These are phyloP conservation scores for Leptopilina syphax DNA, from an alignment of 2,888 invertebrate genomes.

Conservation along the genomic window DNA sequence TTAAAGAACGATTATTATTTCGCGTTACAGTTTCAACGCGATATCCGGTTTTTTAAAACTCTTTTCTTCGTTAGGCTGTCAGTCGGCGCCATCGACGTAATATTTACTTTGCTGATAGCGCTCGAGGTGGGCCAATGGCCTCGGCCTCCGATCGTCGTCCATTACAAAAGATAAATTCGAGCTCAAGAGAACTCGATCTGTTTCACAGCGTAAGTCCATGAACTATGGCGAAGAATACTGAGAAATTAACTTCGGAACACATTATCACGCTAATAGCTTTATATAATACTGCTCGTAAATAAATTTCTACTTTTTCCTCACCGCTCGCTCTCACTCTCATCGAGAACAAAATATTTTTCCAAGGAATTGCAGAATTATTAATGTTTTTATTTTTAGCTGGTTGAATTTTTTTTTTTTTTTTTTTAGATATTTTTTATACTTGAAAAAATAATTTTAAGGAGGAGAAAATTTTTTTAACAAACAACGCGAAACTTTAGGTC, in stretches of 20 bases:
- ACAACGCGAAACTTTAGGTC: too few species aligned
- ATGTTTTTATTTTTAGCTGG: too few species aligned
- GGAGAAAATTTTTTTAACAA: too few species aligned
- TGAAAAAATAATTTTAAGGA: too few species aligned
- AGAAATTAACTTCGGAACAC: constrained; percentile 4
- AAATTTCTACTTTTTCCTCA: background rate
- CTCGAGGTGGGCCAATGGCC: constrained; percentile 24
- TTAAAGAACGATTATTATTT: background rate
- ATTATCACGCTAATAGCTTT: constrained; percentile 20
- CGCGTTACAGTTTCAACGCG: constrained; percentile 5
- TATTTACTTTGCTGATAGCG: constrained; percentile 30
- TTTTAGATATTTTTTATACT: too few species aligned
- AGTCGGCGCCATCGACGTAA: constrained; percentile 30
- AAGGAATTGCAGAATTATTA: too few species aligned
- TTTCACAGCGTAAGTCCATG: constrained; percentile 2
- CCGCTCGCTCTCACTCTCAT: too few species aligned
- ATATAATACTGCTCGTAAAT: background rate
- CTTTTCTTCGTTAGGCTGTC: constrained; percentile 26
- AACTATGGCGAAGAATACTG: background rate
- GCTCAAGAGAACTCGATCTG: constrained; percentile 12
- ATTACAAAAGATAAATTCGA: constrained; percentile 38
- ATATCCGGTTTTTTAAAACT: constrained; percentile 25
- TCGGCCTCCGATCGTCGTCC: constrained; percentile 29
- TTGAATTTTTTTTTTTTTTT: too few species aligned
- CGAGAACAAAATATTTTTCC: too few species aligned